Evolutionary conservation across 2,797 vertebrate genomes (phyloP).

Genomic region (Syngnathus acus): DNA sequence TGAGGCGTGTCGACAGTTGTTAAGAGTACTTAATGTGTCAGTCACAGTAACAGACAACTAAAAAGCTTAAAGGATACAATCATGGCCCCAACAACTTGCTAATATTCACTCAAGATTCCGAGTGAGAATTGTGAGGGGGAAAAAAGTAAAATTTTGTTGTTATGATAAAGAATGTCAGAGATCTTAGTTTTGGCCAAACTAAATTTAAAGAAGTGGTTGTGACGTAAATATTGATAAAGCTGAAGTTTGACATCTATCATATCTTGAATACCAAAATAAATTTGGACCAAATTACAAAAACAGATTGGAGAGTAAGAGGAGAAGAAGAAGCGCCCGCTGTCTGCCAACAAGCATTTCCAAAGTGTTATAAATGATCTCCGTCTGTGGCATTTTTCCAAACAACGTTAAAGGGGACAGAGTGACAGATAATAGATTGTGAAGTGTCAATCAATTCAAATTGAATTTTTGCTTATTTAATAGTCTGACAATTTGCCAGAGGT

Average conservation of each 20-base stretch:
- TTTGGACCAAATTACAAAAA: not conserved
- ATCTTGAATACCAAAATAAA: not conserved
- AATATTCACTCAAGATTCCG: conserved; percentile 6
- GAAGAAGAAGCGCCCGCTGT: not conserved
- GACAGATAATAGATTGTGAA: conserved; percentile 3
- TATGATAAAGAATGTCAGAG: not conserved
- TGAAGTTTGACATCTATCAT: not conserved
- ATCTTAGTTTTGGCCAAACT: not conserved
- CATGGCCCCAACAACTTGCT: conserved; percentile 15
- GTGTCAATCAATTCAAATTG: conserved; percentile 1
- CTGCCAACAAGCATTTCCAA: not conserved
- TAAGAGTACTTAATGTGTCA: conserved; percentile 51
- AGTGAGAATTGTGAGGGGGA: not conserved
- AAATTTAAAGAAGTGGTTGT: not conserved
- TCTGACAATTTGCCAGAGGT: not conserved
- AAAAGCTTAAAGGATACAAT: conserved; percentile 45
- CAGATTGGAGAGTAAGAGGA: not conserved
- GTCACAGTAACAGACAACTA: conserved; percentile 36
- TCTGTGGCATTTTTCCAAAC: conserved; percentile 1
- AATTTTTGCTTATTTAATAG: not conserved
- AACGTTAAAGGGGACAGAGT: not conserved
- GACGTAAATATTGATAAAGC: too few relatives aligned
- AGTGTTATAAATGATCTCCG: not conserved
- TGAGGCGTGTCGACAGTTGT: conserved; percentile 48
- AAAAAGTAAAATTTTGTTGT: conserved; percentile 3